These are phyloP conservation scores for Diploptera punctata DNA, from an alignment of 2,888 invertebrate genomes.

Conservation along the genomic window DNA sequence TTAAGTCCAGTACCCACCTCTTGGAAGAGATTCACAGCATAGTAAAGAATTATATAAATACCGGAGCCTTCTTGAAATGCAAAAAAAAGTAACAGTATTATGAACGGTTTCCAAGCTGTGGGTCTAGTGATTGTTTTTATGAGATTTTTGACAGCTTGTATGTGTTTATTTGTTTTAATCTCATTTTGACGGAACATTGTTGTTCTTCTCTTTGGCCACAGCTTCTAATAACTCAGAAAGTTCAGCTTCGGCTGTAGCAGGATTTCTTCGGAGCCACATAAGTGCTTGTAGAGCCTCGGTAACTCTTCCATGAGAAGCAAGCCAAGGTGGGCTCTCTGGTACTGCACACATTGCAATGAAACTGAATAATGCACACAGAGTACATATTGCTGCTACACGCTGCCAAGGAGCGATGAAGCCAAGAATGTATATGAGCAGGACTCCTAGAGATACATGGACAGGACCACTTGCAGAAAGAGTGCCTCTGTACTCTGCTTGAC, in stretches of 20 bases:
- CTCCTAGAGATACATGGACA: constrained; percentile 73
- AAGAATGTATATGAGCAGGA: constrained; percentile 70
- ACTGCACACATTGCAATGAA: constrained; percentile 66
- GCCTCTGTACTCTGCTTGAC: constrained; percentile 70
- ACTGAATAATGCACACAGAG: constrained; percentile 63
- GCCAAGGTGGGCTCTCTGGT: constrained; percentile 74
- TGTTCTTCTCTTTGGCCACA: constrained; percentile 26
- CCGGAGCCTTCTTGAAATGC: constrained; percentile 75
- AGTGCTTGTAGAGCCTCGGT: constrained; percentile 64
- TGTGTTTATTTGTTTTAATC: neutral
- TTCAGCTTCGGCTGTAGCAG: constrained; percentile 67
- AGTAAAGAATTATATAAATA: constrained; percentile 74
- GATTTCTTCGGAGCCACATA: constrained; percentile 70
- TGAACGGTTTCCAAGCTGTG: constrained; percentile 71
- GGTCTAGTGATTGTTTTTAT: constrained; percentile 56
- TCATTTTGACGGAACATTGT: neutral
- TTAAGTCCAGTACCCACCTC: constrained; percentile 70
- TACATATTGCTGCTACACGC: constrained; percentile 68
- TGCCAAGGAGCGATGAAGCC: constrained; percentile 73
- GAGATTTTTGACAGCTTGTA: neutral
- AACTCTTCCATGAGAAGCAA: constrained; percentile 65
- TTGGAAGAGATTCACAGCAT: constrained; percentile 73
- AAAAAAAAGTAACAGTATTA: constrained; percentile 69
- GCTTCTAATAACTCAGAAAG: constrained; percentile 59
- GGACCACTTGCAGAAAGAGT: constrained; percentile 74